Evolutionary conservation across 2,113 vertebrate genomes (phyloP).

Genomic region (Pseudonaja textilis): DNA sequence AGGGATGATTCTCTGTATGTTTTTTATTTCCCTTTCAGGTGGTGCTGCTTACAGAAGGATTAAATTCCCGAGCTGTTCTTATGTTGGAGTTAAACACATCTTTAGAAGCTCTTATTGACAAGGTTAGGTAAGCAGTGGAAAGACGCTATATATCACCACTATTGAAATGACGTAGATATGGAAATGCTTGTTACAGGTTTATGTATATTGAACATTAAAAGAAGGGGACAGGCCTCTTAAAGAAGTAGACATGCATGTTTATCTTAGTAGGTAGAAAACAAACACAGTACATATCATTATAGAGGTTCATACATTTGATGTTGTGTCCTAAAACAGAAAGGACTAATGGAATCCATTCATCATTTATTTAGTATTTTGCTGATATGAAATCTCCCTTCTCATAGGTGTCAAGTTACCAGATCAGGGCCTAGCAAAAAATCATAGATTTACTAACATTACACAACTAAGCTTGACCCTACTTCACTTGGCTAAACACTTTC

Average conservation of each 20-base stretch:
- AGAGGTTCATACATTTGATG: neutral
- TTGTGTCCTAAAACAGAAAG: neutral
- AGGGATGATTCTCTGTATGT: neutral
- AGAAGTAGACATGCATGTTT: neutral
- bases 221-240: neutral
- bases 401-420: neutral
- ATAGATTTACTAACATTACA: neutral
- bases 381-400: neutral
- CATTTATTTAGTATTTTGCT: constrained; percentile 1
- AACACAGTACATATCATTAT: neutral
- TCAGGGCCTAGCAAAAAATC: neutral
- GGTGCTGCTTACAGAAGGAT: constrained; percentile 56
- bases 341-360: neutral
- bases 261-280: neutral
- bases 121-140: constrained; percentile 46
- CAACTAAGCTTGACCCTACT: neutral
- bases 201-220: neutral
- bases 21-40: constrained; percentile 45
- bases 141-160: neutral
- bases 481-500: neutral
- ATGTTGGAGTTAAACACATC: constrained; percentile 56
- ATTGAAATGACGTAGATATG: constrained; percentile 1
- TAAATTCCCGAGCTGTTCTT: constrained; percentile 53
- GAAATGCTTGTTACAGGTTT: neutral
- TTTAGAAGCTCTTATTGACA: constrained; percentile 52